These are phyloP conservation scores for Anolis sagrei DNA, from an alignment of 2,113 vertebrate genomes.

Conservation along the genomic window DNA sequence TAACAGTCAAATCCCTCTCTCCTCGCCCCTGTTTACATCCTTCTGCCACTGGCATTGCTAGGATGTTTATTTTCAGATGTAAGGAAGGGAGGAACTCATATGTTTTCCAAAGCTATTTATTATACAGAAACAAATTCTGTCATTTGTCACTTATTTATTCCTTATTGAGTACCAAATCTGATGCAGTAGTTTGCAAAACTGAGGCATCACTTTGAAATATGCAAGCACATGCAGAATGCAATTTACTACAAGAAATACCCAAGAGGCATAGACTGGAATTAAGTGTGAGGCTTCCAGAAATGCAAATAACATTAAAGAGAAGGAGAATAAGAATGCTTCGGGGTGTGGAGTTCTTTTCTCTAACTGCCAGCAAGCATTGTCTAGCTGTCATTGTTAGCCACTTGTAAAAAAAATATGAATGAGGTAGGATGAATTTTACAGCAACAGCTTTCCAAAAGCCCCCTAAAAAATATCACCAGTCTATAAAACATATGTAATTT, in stretches of 20 bases:
- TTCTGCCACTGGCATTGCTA: not conserved
- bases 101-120: not conserved
- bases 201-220: not conserved
- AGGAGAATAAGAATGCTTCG: too few relatives aligned
- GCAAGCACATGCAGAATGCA: not conserved
- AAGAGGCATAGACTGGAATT: not conserved
- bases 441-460: not conserved
- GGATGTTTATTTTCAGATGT: not conserved
- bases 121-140: not conserved
- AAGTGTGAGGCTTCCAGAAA: not conserved
- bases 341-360: too few relatives aligned
- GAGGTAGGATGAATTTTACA: not conserved
- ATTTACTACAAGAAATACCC: not conserved
- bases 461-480: not conserved
- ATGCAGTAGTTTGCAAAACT: not conserved
- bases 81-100: not conserved
- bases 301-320: not conserved
- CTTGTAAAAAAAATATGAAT: not conserved
- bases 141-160: not conserved
- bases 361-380: too few relatives aligned
- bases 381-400: too few relatives aligned
- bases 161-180: not conserved
- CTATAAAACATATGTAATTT: not conserved
- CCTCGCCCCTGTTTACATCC: not conserved
- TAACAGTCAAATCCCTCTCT: accelerated